Conservation (phyloP, 2,113 vertebrate genomes). For the Paracanthobrama guichenoti region DNA sequence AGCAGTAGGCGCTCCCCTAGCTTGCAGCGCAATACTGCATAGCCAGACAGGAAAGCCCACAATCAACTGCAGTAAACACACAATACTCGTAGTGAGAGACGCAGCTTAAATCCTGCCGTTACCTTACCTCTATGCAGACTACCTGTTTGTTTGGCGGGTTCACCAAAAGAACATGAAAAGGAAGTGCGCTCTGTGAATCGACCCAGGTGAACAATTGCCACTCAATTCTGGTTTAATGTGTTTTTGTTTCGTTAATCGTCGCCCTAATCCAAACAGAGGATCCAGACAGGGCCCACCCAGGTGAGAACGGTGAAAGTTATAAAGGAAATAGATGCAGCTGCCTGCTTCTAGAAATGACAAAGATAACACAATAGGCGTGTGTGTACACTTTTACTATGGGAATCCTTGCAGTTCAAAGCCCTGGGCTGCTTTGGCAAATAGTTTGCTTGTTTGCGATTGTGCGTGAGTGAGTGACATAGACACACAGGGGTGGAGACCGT, state of each 20-base stretch:
- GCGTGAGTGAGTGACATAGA: conserved; percentile 40
- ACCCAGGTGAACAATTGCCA: conserved; percentile 55
- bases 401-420: conserved; percentile 49
- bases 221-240: conserved; percentile 56
- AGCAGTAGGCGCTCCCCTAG: not conserved
- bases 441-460: conserved; percentile 55
- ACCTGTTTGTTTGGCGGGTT: conserved; percentile 73
- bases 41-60: conserved; percentile 71
- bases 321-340: conserved; percentile 55
- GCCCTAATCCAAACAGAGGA: conserved; percentile 60
- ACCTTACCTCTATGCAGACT: conserved; percentile 64
- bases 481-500: not conserved
- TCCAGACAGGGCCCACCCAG: conserved; percentile 62
- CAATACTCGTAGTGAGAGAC: conserved; percentile 66
- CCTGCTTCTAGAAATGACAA: conserved; percentile 55
- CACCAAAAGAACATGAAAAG: conserved; percentile 69
- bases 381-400: conserved; percentile 47
- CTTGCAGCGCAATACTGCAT: conserved; percentile 19
- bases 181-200: conserved; percentile 69
- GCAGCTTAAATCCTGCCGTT: conserved; percentile 70
- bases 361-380: conserved; percentile 51
- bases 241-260: conserved; percentile 65
- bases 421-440: conserved; percentile 48
- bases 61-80: conserved; percentile 64
- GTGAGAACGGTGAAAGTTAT: conserved; percentile 53